These are phyloP conservation scores for Pontoporia blainvillei DNA, from an alignment of 2,113 vertebrate species.

Conservation along the genomic window DNA sequence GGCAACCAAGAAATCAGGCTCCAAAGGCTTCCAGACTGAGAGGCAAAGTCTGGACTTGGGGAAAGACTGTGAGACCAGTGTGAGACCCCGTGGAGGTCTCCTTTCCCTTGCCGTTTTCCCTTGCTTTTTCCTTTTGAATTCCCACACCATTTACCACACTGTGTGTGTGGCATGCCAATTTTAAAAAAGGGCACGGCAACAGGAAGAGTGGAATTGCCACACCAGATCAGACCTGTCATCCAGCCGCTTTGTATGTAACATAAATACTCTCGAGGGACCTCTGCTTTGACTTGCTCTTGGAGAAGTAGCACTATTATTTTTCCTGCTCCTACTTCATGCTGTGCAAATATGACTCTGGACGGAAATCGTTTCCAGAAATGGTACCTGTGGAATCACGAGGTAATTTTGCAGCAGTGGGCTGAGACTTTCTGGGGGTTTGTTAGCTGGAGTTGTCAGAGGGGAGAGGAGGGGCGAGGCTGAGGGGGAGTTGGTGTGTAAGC, in stretches of 20 bases:
- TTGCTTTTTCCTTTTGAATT: neutral
- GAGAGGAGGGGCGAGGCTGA: neutral
- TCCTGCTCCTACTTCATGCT: neutral
- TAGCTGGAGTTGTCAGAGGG: neutral
- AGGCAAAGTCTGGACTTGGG: neutral
- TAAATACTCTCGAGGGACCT: neutral
- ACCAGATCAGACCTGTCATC: neutral
- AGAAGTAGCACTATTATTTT: neutral
- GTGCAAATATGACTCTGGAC: neutral
- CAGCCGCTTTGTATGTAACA: neutral
- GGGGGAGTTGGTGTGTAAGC: neutral
- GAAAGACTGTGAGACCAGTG: neutral
- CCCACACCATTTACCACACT: neutral
- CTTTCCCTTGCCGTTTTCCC: neutral
- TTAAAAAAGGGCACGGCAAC: neutral
- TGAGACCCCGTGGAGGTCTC: neutral
- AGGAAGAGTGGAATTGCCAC: neutral
- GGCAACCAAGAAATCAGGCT: neutral
- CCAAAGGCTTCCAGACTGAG: neutral
- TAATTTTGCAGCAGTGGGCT: neutral
- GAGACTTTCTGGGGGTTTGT: neutral
- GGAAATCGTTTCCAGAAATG: constrained; percentile 4
- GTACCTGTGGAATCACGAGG: neutral
- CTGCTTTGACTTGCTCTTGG: constrained; percentile 7
- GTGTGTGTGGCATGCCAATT: neutral